Conservation (phyloP, 2,113 vertebrate genomes). For the Erythrolamprus reginae region DNA sequence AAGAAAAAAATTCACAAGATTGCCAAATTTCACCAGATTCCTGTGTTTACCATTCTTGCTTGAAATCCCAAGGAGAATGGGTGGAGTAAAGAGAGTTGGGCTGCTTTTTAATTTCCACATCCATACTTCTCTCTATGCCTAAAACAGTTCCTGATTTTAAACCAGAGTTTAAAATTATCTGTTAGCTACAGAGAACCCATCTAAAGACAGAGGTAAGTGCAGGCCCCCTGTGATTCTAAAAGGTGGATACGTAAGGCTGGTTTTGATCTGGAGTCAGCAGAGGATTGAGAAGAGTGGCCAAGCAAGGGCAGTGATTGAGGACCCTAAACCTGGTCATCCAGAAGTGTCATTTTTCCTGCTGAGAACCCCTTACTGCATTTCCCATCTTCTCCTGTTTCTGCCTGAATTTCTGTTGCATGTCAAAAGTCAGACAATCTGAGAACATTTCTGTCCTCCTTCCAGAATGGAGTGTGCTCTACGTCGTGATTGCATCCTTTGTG, state of each 20-base stretch:
- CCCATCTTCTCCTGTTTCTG: neutral
- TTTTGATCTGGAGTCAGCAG: neutral
- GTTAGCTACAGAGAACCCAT: neutral
- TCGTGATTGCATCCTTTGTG: slow-evolving; percentile 90
- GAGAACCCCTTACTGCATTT: too few species aligned
- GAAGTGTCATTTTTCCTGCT: neutral
- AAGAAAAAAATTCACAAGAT: neutral
- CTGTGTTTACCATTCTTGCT: neutral
- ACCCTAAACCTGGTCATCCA: neutral
- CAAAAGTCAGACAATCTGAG: neutral
- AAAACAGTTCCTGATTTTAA: neutral
- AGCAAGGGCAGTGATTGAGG: neutral
- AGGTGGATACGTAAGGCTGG: neutral
- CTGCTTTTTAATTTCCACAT: neutral
- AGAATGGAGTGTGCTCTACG: slow-evolving; percentile 98
- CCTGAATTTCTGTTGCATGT: neutral
- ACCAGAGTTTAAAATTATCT: neutral
- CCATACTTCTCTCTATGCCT: neutral
- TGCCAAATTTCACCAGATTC: neutral
- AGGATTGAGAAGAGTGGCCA: neutral
- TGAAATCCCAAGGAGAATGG: neutral
- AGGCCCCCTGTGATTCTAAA: neutral
- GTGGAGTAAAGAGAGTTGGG: neutral
- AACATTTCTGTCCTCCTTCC: slow-evolving; percentile 49
- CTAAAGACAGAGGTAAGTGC: neutral